Evolutionary conservation across 1,140 invertebrate species (phyloP).

Genomic region (Hylaeus volcanicus): DNA sequence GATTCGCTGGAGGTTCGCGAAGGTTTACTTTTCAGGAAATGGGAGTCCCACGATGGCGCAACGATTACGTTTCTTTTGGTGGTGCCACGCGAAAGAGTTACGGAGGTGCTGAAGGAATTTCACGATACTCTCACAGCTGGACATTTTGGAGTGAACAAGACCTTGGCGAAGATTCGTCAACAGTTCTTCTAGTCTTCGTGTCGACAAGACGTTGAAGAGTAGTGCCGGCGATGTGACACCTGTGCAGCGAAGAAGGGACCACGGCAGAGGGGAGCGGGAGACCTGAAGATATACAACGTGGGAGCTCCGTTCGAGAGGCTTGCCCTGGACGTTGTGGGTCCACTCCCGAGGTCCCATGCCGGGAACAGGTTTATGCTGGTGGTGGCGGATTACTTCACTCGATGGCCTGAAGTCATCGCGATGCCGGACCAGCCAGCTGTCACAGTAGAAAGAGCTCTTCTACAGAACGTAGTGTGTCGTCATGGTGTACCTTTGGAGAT

Average conservation of each 20-base stretch:
- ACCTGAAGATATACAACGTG: not conserved
- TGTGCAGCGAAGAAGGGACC: not conserved
- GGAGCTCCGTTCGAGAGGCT: conserved; percentile 2
- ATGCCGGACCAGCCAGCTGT: not conserved
- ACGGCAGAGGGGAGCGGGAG: not conserved
- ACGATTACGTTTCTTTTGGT: not conserved
- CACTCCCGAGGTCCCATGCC: not conserved
- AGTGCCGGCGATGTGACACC: not conserved
- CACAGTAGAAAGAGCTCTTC: not conserved
- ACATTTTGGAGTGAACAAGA: not conserved
- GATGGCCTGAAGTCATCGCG: not conserved
- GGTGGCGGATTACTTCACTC: not conserved
- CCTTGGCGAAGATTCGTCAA: not conserved
- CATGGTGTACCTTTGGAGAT: not conserved
- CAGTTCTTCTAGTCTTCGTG: not conserved
- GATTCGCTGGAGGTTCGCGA: not conserved
- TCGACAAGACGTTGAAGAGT: not conserved
- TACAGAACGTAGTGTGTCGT: not conserved
- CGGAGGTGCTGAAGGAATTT: not conserved
- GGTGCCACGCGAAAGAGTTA: not conserved
- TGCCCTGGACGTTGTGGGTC: not conserved
- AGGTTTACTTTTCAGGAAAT: conserved; percentile 6
- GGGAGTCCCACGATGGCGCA: not conserved
- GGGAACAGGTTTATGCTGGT: not conserved
- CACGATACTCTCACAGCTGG: not conserved